Base-by-base conservation (phyloP, 2,888 invertebrate genomes). In the Drosophila borealis region DNA sequence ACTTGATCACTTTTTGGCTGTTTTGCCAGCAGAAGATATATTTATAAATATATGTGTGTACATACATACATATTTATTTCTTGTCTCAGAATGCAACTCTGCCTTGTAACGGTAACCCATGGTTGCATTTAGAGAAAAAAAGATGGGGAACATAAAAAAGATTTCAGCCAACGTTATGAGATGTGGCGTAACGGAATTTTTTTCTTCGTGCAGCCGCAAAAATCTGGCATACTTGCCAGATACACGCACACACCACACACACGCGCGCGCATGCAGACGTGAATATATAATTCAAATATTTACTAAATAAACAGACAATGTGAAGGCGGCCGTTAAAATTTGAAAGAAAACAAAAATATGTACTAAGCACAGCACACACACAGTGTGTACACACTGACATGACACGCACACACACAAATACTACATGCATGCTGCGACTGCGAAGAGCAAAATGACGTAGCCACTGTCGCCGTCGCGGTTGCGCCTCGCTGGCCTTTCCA, bases 271-370 rank as follows among this genome's bases (percentile, higher is more conserved):
- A 70, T 51, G 33, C 34, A 48, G 39, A 60, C 60, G 56, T 55
- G 50, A 57, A 65, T 56, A 68, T 61, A 77, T 66, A 71, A 74
- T 63, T 80, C 67, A 81, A 79, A 80, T 80, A 81, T 81, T 83
- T 77, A 77, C 83, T 74, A 71, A 81, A 79, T 66, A 83, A 83
- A 86, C 74, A 86, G 67, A 81, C 87, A 79, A 74, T 72, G 77
- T 65, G 64, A 77, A 65, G 73, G 63, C 62, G 62, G 54, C 57
- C 67, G 63, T 63, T 61, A 56, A 56, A 64, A 49, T 56, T 75
- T 74, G 36, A 73, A 77, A 53, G 34, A 65, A 66, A 69, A 62
- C 54, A 66, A 69, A 53, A 56, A 51, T 21, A 56, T 69, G 53
- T 56, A 62, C 59, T 60, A 50, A 56, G 63, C 25, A 55, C 39